Evolutionary conservation across 2,797 vertebrate species (phyloP).

Genomic region (Sebastes minor): DNA sequence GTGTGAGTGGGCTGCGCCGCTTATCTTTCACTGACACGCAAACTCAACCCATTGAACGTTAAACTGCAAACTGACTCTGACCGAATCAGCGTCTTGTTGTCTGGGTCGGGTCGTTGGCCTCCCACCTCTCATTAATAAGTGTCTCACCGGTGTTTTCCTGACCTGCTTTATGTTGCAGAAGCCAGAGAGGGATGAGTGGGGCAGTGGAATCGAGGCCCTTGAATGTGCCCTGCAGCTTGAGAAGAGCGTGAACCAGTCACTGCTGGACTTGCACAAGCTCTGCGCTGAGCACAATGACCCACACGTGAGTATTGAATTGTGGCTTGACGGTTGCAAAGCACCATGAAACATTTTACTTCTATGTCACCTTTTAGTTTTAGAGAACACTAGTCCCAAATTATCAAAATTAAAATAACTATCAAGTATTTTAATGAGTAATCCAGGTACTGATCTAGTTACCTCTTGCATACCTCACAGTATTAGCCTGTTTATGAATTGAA

Average conservation of each 20-base stretch:
- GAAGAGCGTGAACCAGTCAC: slow-evolving; percentile 93
- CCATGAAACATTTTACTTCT: not conserved
- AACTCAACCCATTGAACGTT: slow-evolving; percentile 34
- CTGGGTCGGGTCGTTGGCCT: not conserved
- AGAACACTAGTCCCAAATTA: not conserved
- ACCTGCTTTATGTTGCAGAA: slow-evolving; percentile 81
- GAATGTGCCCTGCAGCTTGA: slow-evolving; percentile 93
- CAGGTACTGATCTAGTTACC: not conserved
- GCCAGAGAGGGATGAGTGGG: slow-evolving; percentile 96
- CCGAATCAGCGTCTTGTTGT: not conserved
- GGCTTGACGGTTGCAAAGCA: not conserved
- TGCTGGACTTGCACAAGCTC: slow-evolving; percentile 89
- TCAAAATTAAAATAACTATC: not conserved
- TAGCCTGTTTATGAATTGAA: not conserved
- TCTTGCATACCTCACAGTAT: not conserved
- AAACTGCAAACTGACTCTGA: slow-evolving; percentile 20
- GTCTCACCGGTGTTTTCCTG: not conserved
- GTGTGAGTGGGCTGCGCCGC: slow-evolving; percentile 30
- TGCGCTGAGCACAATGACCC: slow-evolving; percentile 85
- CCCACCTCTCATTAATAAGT: not conserved
- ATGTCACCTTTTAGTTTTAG: not conserved
- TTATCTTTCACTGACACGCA: slow-evolving; percentile 69
- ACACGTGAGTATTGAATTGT: slow-evolving; percentile 82
- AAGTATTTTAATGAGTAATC: not conserved
- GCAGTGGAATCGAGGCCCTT: slow-evolving; percentile 91